A percentile compares a stretch with the other conserved stretches of the same genome.
Conservation (phyloP, 2,797 vertebrate species). For the Gobio occitaniae region DNA sequence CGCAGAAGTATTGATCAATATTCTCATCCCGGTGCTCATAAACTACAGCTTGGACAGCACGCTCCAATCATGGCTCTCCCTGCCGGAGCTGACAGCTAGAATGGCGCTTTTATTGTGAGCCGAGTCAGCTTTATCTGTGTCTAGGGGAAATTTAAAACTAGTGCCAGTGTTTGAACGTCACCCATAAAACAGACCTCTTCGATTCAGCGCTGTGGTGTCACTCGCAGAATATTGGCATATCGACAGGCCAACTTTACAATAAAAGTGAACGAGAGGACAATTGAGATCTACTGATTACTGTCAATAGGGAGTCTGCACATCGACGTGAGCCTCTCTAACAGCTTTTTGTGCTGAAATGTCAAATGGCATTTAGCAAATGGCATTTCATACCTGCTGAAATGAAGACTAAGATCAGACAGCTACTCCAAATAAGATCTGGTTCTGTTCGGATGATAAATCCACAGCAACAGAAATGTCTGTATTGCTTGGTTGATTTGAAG, state of each 20-base stretch:
- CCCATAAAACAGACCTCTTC: conserved; percentile 40
- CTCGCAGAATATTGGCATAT: conserved; percentile 38
- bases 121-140: conserved; percentile 46
- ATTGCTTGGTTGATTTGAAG: neutral
- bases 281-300: conserved; percentile 30
- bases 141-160: conserved; percentile 41
- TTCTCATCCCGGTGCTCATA: conserved; percentile 29
- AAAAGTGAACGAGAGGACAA: conserved; percentile 12
- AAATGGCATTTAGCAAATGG: neutral
- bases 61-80: conserved; percentile 23
- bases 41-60: conserved; percentile 34
- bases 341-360: conserved; percentile 24
- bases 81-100: conserved; percentile 30
- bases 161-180: conserved; percentile 15
- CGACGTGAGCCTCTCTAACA: neutral
- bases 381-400: neutral
- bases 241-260: conserved; percentile 21
- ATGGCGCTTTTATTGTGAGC: conserved; percentile 41
- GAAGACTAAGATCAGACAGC: conserved; percentile 33
- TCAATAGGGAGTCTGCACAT: conserved; percentile 18
- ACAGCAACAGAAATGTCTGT: neutral
- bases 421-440: conserved; percentile 1
- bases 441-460: neutral
- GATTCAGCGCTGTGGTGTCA: conserved; percentile 26
- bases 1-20: conserved; percentile 39